Base-by-base conservation (phyloP, 1,140 invertebrate genomes). In the Meloidogyne exigua region DNA sequence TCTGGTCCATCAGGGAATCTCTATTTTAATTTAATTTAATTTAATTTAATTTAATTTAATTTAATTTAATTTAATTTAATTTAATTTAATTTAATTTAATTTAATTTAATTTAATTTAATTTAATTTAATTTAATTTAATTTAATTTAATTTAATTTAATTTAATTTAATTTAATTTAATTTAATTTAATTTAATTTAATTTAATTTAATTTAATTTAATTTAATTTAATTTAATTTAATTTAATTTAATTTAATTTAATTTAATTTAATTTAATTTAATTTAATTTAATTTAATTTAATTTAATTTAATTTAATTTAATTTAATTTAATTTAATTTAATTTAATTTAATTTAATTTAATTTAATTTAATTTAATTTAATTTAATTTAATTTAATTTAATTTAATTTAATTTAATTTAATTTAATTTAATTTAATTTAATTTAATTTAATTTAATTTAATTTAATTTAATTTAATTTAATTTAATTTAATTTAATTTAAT, bases 1-100 rank as follows among this genome's bases (percentile, higher is more conserved):
- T 64, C 49, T 68, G 79, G 79, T 15, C 76, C 79, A 25, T 70
- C 70, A 10, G 79, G 79, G 71, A 80, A 79, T 36, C 82, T 25
- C 42, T 80, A n/a, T 23, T 7, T 39, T 18, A 57, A 1, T 18
- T 74, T 12, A 44, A 44, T 15, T 12, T 44, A 13, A n/a, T n/a
- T 39, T 39, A 39, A 39, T 39, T 39, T 32, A 32, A 39, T 9
- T 7, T 39, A 39, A 39, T 39, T 11, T 49, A 18, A 18, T 49
- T 44, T 13, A 44, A 49, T n/a, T 39, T 39, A 39, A 39, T 39
- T 39, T 32, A 32, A 39, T 9, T 7, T 39, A 39, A 39, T 39
- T 11, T 49, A 18, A 18, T 49, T 44, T 13, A 44, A 49, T n/a
- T 39, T 39, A 39, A 39, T 39, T 39, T 32, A 32, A 39, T 9